phyloP scores from a whole-genome alignment of 2,797 vertebrate genomes.

The Malurus splendens region DNA sequence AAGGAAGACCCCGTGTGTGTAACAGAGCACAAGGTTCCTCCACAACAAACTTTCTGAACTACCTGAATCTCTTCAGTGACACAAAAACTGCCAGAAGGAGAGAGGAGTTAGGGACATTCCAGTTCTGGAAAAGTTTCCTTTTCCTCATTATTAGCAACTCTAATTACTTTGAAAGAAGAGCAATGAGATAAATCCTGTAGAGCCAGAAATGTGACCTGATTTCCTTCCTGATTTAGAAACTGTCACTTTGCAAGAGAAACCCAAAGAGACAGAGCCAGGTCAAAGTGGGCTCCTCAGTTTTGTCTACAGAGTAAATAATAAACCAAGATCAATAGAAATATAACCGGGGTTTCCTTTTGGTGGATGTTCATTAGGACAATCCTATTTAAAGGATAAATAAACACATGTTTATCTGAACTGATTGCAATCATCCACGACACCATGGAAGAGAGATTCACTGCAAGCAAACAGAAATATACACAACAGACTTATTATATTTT shows the following conservation, averaged over 20 bases:
- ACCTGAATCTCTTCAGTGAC: conserved; percentile 7
- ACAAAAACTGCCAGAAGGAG: conserved; percentile 46
- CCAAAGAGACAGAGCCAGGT: conserved; percentile 48
- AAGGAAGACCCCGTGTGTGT: neutral
- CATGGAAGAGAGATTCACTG: neutral
- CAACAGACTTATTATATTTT: neutral
- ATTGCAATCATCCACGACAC: neutral
- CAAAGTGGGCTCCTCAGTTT: neutral
- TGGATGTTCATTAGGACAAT: neutral
- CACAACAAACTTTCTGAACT: conserved; percentile 19
- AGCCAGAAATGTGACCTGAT: conserved; percentile 66
- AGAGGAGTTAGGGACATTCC: conserved; percentile 45
- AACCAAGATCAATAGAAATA: neutral
- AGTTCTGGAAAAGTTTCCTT: conserved; percentile 49
- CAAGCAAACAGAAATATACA: neutral
- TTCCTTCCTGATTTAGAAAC: conserved; percentile 67
- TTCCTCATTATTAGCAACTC: conserved; percentile 61
- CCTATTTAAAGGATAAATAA: neutral
- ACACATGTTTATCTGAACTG: neutral
- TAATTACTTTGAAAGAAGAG: conserved; percentile 67
- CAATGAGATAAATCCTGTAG: conserved; percentile 60
- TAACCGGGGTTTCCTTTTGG: neutral
- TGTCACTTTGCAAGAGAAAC: conserved; percentile 57
- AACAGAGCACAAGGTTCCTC: neutral
- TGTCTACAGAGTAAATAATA: conserved; percentile 5